These are phyloP conservation scores for Micrasema longulum DNA, from an alignment of 1,140 invertebrate genomes.

Conservation along the genomic window DNA sequence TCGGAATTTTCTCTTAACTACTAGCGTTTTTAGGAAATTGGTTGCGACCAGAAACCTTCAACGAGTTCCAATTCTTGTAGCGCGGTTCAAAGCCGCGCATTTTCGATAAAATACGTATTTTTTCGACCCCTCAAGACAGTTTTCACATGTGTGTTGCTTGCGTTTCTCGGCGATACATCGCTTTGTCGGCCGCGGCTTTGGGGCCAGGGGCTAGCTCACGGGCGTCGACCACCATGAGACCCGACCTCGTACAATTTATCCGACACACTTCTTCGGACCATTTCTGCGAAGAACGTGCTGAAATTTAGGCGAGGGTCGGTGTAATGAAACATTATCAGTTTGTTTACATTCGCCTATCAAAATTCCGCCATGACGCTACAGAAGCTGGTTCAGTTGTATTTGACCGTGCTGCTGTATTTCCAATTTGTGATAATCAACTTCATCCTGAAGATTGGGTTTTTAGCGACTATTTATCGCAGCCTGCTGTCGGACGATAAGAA, in stretches of 20 bases:
- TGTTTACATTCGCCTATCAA: slow-evolving; percentile 39
- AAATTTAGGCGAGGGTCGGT: slow-evolving; percentile 56
- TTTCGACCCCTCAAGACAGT: slow-evolving; percentile 28
- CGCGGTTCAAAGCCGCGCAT: slow-evolving; percentile 22
- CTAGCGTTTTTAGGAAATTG: slow-evolving; percentile 2
- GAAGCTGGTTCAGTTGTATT: slow-evolving; percentile 46
- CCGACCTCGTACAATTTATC: slow-evolving; percentile 68
- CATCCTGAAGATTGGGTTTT: slow-evolving; percentile 46
- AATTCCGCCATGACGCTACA: slow-evolving; percentile 45
- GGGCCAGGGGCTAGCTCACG: slow-evolving; percentile 36
- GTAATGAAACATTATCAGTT: slow-evolving; percentile 41
- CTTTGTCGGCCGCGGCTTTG: slow-evolving; percentile 43
- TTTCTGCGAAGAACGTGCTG: slow-evolving; percentile 67
- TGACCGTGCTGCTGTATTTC: slow-evolving; percentile 52
- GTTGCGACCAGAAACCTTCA: not conserved
- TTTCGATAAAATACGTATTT: slow-evolving; percentile 4
- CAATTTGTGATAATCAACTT: slow-evolving; percentile 46
- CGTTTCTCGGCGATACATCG: slow-evolving; percentile 40
- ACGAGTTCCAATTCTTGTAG: not conserved
- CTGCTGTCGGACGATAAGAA: slow-evolving; percentile 39
- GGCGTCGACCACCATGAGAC: slow-evolving; percentile 63
- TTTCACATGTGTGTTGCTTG: slow-evolving; percentile 51
- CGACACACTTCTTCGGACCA: slow-evolving; percentile 68
- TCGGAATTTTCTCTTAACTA: slow-evolving; percentile 10
- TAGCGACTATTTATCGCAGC: slow-evolving; percentile 41